phyloP scores from a whole-genome alignment of 2,797 vertebrate genomes.

The Bovichtus variegatus region DNA sequence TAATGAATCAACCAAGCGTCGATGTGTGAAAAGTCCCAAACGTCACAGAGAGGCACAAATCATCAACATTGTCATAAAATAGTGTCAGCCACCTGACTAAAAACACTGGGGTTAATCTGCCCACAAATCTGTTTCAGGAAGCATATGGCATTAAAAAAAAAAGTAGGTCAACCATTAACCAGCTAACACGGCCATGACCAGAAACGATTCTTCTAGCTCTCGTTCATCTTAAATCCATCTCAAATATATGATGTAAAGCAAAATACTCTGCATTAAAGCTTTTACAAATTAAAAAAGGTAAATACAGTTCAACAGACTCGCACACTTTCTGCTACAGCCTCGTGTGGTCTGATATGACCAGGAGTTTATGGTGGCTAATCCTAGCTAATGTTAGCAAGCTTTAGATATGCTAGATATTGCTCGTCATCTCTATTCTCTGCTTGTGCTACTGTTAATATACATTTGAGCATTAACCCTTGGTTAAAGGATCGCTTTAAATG shows the following conservation, averaged over 20 bases:
- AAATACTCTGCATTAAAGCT: neutral
- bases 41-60: constrained; percentile 32
- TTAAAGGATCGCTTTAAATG: neutral
- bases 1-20: neutral
- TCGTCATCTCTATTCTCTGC: neutral
- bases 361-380: neutral
- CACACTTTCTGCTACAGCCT: neutral
- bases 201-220: constrained; percentile 25
- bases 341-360: neutral
- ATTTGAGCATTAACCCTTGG: neutral
- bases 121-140: constrained; percentile 90
- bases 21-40: constrained; percentile 8
- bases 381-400: neutral
- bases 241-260: neutral
- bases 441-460: neutral
- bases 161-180: constrained; percentile 90
- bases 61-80: constrained; percentile 52
- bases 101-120: constrained; percentile 69
- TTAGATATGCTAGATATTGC: neutral
- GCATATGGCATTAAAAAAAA: constrained; percentile 88
- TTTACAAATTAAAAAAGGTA: constrained; percentile 2
- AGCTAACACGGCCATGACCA: constrained; percentile 80
- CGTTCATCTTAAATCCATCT: constrained; percentile 21
- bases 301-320: neutral
- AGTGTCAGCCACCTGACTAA: constrained; percentile 59